phyloP scores from a whole-genome alignment of 2,797 vertebrate species.

The Coregonus sp. region DNA sequence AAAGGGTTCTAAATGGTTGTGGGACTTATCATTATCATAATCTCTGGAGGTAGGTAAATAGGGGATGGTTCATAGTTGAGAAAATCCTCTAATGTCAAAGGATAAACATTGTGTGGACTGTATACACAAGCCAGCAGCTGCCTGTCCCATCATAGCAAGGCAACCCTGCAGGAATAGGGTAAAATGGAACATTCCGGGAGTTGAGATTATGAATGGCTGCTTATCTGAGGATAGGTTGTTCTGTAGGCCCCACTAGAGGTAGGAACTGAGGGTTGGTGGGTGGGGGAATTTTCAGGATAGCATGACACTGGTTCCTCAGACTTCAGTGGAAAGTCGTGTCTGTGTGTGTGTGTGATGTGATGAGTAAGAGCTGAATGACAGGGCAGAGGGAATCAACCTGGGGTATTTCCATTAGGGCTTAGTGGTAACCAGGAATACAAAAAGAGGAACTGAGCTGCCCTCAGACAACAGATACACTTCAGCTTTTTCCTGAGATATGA shows the following conservation, averaged over 20 bases:
- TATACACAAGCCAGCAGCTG: constrained; percentile 25
- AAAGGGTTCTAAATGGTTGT: constrained; percentile 7
- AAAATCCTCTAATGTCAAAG: constrained; percentile 48
- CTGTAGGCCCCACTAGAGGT: constrained; percentile 4
- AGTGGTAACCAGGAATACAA: constrained; percentile 44
- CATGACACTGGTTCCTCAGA: constrained; percentile 44
- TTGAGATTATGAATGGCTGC: constrained; percentile 30
- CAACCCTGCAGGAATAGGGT: constrained; percentile 6
- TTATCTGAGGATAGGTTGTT: constrained; percentile 16
- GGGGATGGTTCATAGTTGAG: constrained; percentile 8
- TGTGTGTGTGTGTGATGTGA: constrained; percentile 15
- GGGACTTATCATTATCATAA: constrained; percentile 30
- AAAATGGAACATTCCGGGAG: constrained; percentile 20
- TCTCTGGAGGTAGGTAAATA: constrained; percentile 26
- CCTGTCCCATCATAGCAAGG: constrained; percentile 3
- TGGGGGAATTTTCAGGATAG: constrained; percentile 16
- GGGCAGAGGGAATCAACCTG: constrained; percentile 20
- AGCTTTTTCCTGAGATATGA: constrained; percentile 16
- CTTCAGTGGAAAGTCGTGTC: constrained; percentile 19
- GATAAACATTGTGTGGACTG: constrained; percentile 35
- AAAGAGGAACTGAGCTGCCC: constrained; percentile 23
- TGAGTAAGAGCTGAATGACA: constrained; percentile 46
- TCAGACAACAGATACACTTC: constrained; percentile 22
- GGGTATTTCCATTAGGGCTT: constrained; percentile 44
- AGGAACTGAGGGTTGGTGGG: constrained; percentile 19